Conservation (phyloP, 2,113 vertebrate genomes). For the Callopanchax toddi region DNA sequence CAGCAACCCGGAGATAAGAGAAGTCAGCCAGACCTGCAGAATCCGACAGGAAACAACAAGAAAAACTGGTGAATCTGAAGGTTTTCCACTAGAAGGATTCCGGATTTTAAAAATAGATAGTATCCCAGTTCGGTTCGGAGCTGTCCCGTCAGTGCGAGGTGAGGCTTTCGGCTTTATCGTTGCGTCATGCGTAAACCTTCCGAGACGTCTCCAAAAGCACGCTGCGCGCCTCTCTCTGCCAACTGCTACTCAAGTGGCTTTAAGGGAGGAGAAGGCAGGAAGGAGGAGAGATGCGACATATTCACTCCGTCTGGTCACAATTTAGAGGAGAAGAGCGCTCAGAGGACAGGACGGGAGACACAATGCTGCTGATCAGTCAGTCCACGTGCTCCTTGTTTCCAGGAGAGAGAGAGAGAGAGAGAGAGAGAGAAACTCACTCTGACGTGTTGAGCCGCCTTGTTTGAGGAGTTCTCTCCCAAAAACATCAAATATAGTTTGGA, state of each 20-base stretch:
- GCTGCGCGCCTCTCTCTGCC: constrained; percentile 47
- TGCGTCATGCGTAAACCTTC: constrained; percentile 53
- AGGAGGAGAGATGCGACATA: constrained; percentile 48
- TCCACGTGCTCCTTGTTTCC: background rate
- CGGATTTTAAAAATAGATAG: constrained; percentile 10
- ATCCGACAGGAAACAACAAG: constrained; percentile 2
- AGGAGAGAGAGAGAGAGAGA: too few species aligned
- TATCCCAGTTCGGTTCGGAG: background rate
- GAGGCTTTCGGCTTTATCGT: constrained; percentile 1
- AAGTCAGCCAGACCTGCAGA: constrained; percentile 34
- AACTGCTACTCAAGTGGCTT: constrained; percentile 25
- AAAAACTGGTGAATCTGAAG: background rate
- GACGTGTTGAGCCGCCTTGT: too few species aligned
- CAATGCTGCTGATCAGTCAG: background rate
- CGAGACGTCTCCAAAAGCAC: constrained; percentile 62
- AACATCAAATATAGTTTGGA: too few species aligned
- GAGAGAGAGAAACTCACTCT: too few species aligned
- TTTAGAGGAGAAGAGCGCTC: constrained; percentile 10
- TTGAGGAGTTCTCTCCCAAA: too few species aligned
- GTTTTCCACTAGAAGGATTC: background rate
- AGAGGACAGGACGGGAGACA: constrained; percentile 12
- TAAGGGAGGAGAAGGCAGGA: constrained; percentile 16
- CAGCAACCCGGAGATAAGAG: constrained; percentile 18
- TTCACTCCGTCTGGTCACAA: constrained; percentile 25
- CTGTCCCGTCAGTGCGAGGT: constrained; percentile 6